Conservation (phyloP, 2,888 invertebrate species). For the Parnassius smintheus region DNA sequence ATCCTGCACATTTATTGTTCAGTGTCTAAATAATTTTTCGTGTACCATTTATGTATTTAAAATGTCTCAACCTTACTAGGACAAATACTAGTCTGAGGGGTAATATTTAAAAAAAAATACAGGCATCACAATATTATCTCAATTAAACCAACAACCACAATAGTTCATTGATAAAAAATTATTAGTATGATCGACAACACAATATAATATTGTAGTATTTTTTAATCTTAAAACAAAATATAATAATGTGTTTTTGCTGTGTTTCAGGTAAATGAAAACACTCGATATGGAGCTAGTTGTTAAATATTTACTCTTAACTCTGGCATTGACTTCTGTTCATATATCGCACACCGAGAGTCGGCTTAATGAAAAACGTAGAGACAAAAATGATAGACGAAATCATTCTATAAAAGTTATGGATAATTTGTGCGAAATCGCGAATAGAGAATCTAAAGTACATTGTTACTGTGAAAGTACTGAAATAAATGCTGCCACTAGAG, state of each 20-base stretch:
- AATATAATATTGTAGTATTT: no score
- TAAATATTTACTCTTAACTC: slow-evolving; percentile 76
- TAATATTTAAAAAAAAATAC: no score
- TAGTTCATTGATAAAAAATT: no score
- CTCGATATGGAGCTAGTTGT: slow-evolving; percentile 69
- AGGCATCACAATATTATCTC: no score
- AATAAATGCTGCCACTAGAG: slow-evolving; percentile 82
- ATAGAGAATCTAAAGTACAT: slow-evolving; percentile 80
- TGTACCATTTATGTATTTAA: no score
- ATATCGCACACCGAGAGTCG: slow-evolving; percentile 77
- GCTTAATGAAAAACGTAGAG: slow-evolving; percentile 77
- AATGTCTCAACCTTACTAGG: no score
- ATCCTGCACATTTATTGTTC: no score
- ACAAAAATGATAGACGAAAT: slow-evolving; percentile 72
- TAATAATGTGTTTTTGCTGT: slow-evolving; percentile 47
- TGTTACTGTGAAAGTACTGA: slow-evolving; percentile 85
- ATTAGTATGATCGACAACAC: no score
- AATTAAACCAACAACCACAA: no score
- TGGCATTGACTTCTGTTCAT: slow-evolving; percentile 76
- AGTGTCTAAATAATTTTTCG: no score
- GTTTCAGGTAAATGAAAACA: slow-evolving; percentile 63
- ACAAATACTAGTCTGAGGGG: no score
- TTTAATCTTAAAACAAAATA: no score
- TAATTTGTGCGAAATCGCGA: slow-evolving; percentile 82
- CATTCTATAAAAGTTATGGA: slow-evolving; percentile 64